phyloP scores from a whole-genome alignment of 2,113 vertebrate species.

The Synodontis membranacea region DNA sequence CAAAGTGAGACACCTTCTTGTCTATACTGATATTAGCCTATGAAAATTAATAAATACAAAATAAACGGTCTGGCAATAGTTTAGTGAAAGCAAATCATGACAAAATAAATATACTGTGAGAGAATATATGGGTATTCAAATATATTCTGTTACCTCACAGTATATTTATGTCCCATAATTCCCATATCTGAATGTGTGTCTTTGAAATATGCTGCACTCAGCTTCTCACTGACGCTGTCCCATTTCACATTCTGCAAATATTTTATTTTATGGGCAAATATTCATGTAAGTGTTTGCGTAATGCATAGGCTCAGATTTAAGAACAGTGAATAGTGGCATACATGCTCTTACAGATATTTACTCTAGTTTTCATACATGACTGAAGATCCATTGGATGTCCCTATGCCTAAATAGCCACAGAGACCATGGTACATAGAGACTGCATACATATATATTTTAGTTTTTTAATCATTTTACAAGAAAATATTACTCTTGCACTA shows the following conservation, averaged over 20 bases:
- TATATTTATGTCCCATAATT: too few relatives aligned
- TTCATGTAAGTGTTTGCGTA: neutral
- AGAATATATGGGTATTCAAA: neutral
- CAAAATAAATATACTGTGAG: neutral
- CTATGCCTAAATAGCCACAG: neutral
- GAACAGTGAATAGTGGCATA: neutral
- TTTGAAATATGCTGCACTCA: neutral
- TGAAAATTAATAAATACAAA: neutral
- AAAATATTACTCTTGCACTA: neutral
- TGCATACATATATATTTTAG: neutral
- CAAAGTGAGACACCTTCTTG: neutral
- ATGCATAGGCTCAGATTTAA: neutral
- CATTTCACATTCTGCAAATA: neutral
- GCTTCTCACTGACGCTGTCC: neutral
- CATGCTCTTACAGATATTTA: neutral
- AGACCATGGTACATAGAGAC: neutral
- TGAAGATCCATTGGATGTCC: neutral
- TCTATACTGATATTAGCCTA: neutral
- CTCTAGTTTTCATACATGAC: neutral
- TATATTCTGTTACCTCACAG: too few relatives aligned
- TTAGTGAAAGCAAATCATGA: neutral
- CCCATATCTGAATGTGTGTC: neutral
- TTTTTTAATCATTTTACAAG: neutral
- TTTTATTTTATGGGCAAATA: neutral
- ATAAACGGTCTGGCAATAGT: neutral